These are phyloP conservation scores for Apodemia duryi DNA, from an alignment of 2,888 invertebrate species.

Conservation along the genomic window DNA sequence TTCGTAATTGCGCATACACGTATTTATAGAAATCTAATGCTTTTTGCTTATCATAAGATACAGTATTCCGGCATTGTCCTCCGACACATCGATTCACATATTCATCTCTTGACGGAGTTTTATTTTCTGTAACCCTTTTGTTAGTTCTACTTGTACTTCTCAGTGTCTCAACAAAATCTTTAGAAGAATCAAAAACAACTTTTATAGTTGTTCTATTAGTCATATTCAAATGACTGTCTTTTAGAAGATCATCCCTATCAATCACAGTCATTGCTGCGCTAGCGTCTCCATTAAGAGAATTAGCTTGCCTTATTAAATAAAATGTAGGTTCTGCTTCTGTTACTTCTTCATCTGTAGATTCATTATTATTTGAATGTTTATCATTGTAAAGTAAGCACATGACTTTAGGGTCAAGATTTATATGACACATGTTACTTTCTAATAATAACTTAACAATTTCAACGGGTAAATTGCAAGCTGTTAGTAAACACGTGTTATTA, in stretches of 20 bases:
- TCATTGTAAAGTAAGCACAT: slow-evolving; percentile 70
- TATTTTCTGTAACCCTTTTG: slow-evolving; percentile 42
- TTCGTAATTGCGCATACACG: slow-evolving; percentile 65
- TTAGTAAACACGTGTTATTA: slow-evolving; percentile 69
- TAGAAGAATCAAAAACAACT: slow-evolving; percentile 66
- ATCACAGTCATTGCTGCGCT: slow-evolving; percentile 62
- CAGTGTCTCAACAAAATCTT: slow-evolving; percentile 66
- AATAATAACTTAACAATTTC: slow-evolving; percentile 58
- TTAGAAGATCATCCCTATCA: slow-evolving; percentile 58
- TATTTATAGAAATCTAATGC: slow-evolving; percentile 74
- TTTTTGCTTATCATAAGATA: slow-evolving; percentile 62
- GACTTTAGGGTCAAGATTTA: slow-evolving; percentile 60
- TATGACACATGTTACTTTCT: slow-evolving; percentile 64
- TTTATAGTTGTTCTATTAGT: slow-evolving; percentile 65
- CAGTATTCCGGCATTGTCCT: slow-evolving; percentile 54
- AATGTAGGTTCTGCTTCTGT: slow-evolving; percentile 68
- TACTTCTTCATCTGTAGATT: slow-evolving; percentile 54
- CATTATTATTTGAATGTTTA: slow-evolving; percentile 50
- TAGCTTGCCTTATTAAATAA: slow-evolving; percentile 66
- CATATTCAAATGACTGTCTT: slow-evolving; percentile 58
- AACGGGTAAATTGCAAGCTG: slow-evolving; percentile 67
- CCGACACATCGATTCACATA: slow-evolving; percentile 57
- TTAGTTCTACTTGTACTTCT: slow-evolving; percentile 52
- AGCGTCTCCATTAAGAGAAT: slow-evolving; percentile 50
- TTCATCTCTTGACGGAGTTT: slow-evolving; percentile 44